Base-by-base conservation (phyloP, 1,140 invertebrate genomes). In the Nebria ingens region DNA sequence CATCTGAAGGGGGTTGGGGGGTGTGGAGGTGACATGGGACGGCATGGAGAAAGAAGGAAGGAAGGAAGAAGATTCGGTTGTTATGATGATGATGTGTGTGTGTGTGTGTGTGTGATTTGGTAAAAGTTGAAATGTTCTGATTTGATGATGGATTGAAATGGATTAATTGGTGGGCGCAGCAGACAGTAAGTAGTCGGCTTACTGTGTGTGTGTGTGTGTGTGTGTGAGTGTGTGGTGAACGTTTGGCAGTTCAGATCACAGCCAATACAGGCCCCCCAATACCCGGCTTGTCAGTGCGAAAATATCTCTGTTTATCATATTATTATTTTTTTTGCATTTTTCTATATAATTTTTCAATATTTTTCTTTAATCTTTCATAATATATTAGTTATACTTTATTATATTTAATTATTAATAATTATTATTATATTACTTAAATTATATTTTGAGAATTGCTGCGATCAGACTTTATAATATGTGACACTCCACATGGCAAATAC, bases 401-500 rank as follows among this genome's bases (percentile, higher is more conserved):
- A 63, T 61, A 59, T 64, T 59, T 65, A 61, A 58, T 58, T 54
- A n/a, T n/a, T n/a, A n/a, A n/a, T n/a, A n/a, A n/a, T n/a, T n/a
- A 58, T 54, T 58, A 58, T 58, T 58, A 59, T 58, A 58, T 63
- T 66, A 65, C 64, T 70, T 68, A 70, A 70, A 67, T 65, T 65
- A 70, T 68, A 68, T 67, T 64, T 66, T 69, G 68, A 69, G 66
- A 69, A 69, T 69, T 69, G 68, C 66, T 69, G 66, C 20, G 60
- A 63, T 70, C 68, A 70, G 68, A 70, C 68, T 70, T 70, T 63
- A 65, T 29, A 68, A 63, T 61, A 65, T 62, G 63, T 67, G 63
- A 66, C 62, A 59, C 52, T 58, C 62, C 61, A 66, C 62, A 55
- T 34, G 64, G 62, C 64, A 58, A 64, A 65, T 67, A 61, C 66